These are phyloP conservation scores for Rhynchophorus ferrugineus DNA, from an alignment of 1,140 invertebrate species.

Conservation along the genomic window DNA sequence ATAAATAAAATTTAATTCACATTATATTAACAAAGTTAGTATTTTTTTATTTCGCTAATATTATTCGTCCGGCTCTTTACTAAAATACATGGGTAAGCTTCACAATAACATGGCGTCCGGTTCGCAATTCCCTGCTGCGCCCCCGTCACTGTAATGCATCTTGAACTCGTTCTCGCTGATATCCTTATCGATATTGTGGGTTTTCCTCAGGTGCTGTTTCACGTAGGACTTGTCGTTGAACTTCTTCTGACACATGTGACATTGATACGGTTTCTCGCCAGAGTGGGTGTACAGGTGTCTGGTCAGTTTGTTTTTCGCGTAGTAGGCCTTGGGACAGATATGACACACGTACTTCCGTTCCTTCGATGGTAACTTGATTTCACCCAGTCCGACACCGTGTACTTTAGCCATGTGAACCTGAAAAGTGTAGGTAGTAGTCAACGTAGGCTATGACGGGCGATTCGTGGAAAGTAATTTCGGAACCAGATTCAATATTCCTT, in stretches of 20 bases:
- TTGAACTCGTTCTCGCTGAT: no score
- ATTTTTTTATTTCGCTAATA: no score
- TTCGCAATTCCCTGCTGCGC: no score
- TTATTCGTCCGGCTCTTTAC: no score
- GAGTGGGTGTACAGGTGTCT: conserved; percentile 61
- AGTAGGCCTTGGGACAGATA: conserved; percentile 45
- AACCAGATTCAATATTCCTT: no score
- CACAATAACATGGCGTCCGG: no score
- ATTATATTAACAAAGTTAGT: no score
- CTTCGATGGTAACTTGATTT: conserved; percentile 26
- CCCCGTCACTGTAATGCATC: no score
- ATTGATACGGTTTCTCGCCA: conserved; percentile 61
- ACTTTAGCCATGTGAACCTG: conserved; percentile 21
- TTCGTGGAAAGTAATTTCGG: no score
- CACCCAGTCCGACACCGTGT: conserved; percentile 24
- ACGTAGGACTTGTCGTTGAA: conserved; percentile 37
- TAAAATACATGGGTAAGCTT: no score
- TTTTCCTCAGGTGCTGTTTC: conserved; percentile 29
- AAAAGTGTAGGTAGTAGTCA: conserved; percentile 4
- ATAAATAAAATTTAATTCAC: no score
- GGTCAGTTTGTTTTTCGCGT: conserved; percentile 50
- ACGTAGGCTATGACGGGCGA: no score
- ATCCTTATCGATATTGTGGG: conserved; percentile 21
- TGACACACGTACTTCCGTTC: conserved; percentile 30
- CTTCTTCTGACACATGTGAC: conserved; percentile 52